Evolutionary conservation across 2,888 invertebrate genomes (phyloP), one percentile per base, ranked within the genome.

Genomic region (Lasioglossum morio): DNA sequence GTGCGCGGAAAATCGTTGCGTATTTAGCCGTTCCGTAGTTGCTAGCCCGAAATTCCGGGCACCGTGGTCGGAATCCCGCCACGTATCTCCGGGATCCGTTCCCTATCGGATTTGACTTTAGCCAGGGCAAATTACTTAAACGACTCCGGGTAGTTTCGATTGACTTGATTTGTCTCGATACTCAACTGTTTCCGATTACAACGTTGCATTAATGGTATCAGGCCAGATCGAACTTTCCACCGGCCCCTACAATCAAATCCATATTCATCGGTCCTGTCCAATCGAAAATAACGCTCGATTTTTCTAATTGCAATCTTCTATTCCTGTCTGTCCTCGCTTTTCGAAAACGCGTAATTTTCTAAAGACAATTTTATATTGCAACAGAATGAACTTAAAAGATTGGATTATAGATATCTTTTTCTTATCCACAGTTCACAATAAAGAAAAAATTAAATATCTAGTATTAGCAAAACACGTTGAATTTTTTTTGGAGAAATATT

Each of bases 81-180:
- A 37, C 46, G 60, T 77, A n/a, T 34, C 16, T n/a, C 10, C 7
- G 57, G 63, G 27, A 34, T 34, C 27, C 72, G 37, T 43, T 34
- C 37, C 76, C 37, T 57, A 43, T 72, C 63, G 81, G 63, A 63
- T 77, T 81, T 57, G 77, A 80, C 72, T 72, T 69, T 14, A 72
- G 60, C 72, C 27, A 48, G 27, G 66, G 84, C 81, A 75, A 84
- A 85, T 85, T 85, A 73, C 81, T 78, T 78, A 76, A 76, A 84
- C 86, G 78, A 76, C 81, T 74, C 80, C 77, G 80, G 63, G n/a
- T 72, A 75, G 72, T 69, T 86, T 77, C 85, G 78, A 86, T 86
- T 66, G 86, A 78, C 81, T 84, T 76, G 85, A 85, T 84, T 81
- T 81, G 78, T 85, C 85, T 48, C 85, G 86, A 78, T 84, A 70